Conservation (phyloP, 2,113 vertebrate genomes). For the Calypte anna region DNA sequence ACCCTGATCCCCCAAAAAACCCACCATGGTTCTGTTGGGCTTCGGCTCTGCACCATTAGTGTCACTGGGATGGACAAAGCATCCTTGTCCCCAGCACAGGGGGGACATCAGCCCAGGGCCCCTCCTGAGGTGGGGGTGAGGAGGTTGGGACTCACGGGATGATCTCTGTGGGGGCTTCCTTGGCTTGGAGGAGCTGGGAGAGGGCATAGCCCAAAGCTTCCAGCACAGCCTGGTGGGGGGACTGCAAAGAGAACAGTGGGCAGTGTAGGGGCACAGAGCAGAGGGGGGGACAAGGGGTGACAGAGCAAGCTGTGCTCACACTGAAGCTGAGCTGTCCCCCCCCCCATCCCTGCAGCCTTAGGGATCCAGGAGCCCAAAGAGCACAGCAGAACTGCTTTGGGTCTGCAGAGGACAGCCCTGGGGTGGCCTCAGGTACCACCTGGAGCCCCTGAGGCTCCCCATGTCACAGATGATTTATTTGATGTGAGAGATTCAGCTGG, state of each 20-base stretch:
- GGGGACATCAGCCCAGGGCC: neutral
- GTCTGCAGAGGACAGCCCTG: neutral
- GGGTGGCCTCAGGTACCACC: neutral
- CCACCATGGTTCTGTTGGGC: neutral
- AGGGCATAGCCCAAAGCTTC: slow-evolving; percentile 91
- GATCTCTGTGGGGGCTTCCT: slow-evolving; percentile 82
- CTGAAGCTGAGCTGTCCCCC: neutral
- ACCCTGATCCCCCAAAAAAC: neutral
- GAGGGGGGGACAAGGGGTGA: neutral
- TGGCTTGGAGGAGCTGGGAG: slow-evolving; percentile 92
- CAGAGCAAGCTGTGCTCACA: neutral
- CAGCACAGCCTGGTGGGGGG: slow-evolving; percentile 85
- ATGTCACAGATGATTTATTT: neutral
- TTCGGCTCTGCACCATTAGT: neutral
- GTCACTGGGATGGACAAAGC: neutral
- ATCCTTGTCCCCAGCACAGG: rapidly evolving
- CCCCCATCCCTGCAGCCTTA: neutral
- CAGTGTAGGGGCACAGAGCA: rapidly evolving
- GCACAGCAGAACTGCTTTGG: neutral
- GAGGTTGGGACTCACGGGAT: slow-evolving; percentile 82
- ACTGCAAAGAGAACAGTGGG: slow-evolving; percentile 72
- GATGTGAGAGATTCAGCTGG: neutral
- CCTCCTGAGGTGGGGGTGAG: neutral
- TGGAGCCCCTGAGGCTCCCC: neutral
- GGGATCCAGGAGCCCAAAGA: neutral